These are phyloP conservation scores for Euthynnus affinis DNA, from an alignment of 2,797 vertebrate genomes.

Conservation along the genomic window DNA sequence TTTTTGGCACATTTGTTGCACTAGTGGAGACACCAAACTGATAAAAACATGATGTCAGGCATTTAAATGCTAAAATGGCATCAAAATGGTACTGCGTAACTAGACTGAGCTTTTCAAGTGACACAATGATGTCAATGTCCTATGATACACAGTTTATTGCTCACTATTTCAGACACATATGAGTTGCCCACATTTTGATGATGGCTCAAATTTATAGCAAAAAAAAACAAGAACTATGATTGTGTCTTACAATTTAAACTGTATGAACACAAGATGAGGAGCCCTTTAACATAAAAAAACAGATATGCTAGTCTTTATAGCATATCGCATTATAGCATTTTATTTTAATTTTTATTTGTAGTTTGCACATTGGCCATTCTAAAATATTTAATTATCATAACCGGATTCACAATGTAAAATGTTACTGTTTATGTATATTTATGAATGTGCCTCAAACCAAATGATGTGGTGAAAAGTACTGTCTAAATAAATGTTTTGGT, in stretches of 20 bases:
- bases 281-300: neutral
- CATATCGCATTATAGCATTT: too few species aligned
- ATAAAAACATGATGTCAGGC: neutral
- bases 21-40: neutral
- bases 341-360: neutral
- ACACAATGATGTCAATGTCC: neutral
- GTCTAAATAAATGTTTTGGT: neutral
- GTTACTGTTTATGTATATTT: neutral
- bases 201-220: neutral
- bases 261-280: neutral
- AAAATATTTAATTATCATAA: neutral
- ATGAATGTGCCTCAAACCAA: neutral
- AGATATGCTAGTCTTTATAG: neutral
- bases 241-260: neutral
- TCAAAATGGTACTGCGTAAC: slow-evolving; percentile 10
- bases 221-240: neutral
- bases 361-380: neutral
- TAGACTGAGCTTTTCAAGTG: slow-evolving; percentile 13
- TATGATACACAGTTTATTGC: neutral
- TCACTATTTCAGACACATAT: neutral
- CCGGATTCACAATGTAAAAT: neutral
- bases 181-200: neutral
- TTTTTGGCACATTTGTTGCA: neutral
- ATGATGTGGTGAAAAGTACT: neutral
- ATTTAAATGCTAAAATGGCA: slow-evolving; percentile 13